phyloP scores from a whole-genome alignment of 2,113 vertebrate genomes.

The Machaerirhynchus nigripectus region DNA sequence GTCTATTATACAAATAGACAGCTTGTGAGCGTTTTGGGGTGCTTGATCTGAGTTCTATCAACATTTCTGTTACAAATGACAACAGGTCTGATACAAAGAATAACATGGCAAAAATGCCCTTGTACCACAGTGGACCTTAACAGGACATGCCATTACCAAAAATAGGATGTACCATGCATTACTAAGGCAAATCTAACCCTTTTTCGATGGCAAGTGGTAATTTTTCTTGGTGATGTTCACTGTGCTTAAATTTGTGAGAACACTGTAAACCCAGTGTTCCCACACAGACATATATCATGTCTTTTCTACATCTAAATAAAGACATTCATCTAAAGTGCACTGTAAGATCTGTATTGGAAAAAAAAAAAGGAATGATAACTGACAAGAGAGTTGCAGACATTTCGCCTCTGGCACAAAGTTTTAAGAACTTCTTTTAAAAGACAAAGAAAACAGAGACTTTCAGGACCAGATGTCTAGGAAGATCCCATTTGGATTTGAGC shows the following conservation, averaged over 20 bases:
- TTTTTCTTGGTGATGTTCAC: not conserved
- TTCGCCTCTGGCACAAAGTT: constrained; percentile 69
- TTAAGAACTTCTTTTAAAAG: constrained; percentile 73
- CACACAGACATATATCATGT: not conserved
- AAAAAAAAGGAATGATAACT: not conserved
- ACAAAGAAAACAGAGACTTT: constrained; percentile 77
- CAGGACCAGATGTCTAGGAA: constrained; percentile 81
- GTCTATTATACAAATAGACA: not conserved
- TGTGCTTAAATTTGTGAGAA: not conserved
- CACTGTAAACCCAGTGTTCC: not conserved
- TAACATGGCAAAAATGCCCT: not conserved
- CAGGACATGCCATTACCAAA: not conserved
- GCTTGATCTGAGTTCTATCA: not conserved
- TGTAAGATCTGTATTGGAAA: not conserved
- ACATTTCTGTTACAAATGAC: not conserved
- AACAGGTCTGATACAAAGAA: not conserved
- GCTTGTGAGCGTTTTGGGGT: not conserved
- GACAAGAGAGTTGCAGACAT: constrained; percentile 28
- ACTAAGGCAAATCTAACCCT: not conserved
- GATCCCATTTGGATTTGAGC: constrained; percentile 85
- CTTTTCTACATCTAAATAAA: not conserved
- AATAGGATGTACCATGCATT: not conserved
- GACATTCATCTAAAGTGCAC: not conserved
- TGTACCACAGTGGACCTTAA: not conserved
- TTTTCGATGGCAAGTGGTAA: not conserved